A percentile compares a stretch with the other conserved stretches of the same genome.
Evolutionary conservation across 2,113 vertebrate genomes (phyloP).

Genomic region (Meleagris gallopavo): DNA sequence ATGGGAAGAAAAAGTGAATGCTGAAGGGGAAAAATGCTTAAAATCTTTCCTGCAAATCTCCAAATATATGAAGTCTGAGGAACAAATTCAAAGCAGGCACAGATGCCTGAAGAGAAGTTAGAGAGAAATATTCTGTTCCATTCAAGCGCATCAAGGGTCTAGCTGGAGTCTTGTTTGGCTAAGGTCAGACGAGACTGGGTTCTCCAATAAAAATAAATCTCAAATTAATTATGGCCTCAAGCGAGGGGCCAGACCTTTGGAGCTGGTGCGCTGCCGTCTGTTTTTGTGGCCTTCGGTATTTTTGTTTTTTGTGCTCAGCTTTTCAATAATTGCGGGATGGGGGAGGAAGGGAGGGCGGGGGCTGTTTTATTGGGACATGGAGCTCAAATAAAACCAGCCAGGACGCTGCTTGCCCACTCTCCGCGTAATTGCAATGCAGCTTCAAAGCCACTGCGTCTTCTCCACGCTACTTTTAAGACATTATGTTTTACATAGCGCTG

Average conservation of each 20-base stretch:
- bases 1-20: conserved; percentile 29
- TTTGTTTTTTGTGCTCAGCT: conserved; percentile 69
- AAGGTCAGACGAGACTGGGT: conserved; percentile 96
- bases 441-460: conserved; percentile 51
- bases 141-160: conserved; percentile 91
- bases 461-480: background rate
- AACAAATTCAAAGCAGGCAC: conserved; percentile 91
- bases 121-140: conserved; percentile 90
- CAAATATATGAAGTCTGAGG: conserved; percentile 78
- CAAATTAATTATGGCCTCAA: conserved; percentile 99
- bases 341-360: background rate
- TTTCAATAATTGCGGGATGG: conserved; percentile 47
- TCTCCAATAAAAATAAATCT: conserved; percentile 99
- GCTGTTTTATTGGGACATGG: conserved; percentile 17
- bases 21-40: conserved; percentile 47
- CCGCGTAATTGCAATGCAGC: background rate
- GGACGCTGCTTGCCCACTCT: background rate
- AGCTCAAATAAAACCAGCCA: conserved; percentile 41
- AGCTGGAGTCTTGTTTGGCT: conserved; percentile 96
- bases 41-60: conserved; percentile 79
- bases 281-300: conserved; percentile 80
- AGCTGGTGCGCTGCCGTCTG: conserved; percentile 88
- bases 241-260: conserved; percentile 93
- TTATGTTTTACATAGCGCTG: background rate
- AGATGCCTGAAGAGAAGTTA: conserved; percentile 84